These are phyloP conservation scores for Microdon myrmicae DNA, from an alignment of 2,888 invertebrate genomes.

Conservation along the genomic window DNA sequence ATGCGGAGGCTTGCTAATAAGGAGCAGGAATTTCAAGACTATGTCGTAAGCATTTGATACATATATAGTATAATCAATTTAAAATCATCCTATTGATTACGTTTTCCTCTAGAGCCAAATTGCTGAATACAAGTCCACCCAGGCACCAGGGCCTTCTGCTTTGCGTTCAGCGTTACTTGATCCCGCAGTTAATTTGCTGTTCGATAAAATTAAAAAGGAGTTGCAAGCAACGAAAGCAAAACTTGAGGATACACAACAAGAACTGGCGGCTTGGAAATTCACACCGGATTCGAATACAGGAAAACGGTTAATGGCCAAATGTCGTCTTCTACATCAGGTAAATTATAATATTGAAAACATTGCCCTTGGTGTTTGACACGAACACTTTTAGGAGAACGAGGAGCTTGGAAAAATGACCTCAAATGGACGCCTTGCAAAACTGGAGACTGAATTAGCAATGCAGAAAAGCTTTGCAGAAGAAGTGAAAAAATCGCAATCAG, in stretches of 20 bases:
- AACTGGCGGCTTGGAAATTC: conserved; percentile 98
- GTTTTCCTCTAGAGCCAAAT: conserved; percentile 81
- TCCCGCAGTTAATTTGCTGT: conserved; percentile 93
- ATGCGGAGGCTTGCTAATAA: conserved; percentile 92
- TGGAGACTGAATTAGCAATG: conserved; percentile 94
- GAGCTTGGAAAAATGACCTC: conserved; percentile 96
- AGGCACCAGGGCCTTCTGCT: conserved; percentile 80
- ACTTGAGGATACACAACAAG: conserved; percentile 96
- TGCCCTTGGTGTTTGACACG: not conserved
- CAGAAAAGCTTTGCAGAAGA: conserved; percentile 96
- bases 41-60: conserved; percentile 81
- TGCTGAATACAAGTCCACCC: conserved; percentile 89
- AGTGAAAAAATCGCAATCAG: conserved; percentile 95
- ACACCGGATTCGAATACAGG: conserved; percentile 99
- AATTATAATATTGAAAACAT: no score
- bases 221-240: conserved; percentile 88
- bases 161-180: conserved; percentile 88
- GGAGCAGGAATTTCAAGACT: conserved; percentile 97
- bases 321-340: conserved; percentile 86
- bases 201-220: conserved; percentile 91
- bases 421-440: conserved; percentile 91
- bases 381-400: conserved; percentile 80
- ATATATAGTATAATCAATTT: conserved; percentile 27
- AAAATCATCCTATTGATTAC: conserved; percentile 9
- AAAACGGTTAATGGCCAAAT: conserved; percentile 97